These are phyloP conservation scores for Pithys albifrons DNA, from an alignment of 2,113 vertebrate species.

Conservation along the genomic window DNA sequence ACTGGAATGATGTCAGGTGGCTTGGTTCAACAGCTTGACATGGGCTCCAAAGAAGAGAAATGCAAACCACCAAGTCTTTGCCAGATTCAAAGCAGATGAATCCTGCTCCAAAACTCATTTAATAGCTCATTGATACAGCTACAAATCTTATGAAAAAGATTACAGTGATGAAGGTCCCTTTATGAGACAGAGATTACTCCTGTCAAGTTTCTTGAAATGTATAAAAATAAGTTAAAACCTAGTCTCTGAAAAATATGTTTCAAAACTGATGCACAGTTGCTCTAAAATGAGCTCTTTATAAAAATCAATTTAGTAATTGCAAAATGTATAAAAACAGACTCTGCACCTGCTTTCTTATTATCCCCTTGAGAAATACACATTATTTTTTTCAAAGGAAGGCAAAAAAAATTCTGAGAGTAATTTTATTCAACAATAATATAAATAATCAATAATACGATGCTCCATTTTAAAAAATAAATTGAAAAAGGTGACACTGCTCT, in stretches of 20 bases:
- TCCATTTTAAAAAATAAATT: background rate
- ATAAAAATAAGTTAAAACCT: background rate
- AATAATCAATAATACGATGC: background rate
- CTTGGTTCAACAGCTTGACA: background rate
- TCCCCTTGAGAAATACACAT: background rate
- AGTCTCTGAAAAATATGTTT: background rate
- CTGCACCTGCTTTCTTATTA: background rate
- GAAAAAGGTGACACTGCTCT: background rate
- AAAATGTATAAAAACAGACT: background rate
- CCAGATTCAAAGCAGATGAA: background rate
- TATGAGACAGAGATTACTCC: background rate
- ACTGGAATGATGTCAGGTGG: background rate
- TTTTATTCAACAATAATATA: background rate
- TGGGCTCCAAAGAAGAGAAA: background rate
- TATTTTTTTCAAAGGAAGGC: background rate
- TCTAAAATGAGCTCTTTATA: background rate
- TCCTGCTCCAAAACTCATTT: background rate
- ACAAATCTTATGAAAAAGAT: background rate
- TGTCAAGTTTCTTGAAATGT: background rate
- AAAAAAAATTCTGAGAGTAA: background rate
- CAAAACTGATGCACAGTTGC: background rate
- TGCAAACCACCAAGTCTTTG: background rate
- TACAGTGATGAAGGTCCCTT: background rate
- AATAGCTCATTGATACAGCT: background rate
- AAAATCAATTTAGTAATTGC: slow-evolving; percentile 20